Base-by-base conservation (phyloP, 2,888 invertebrate species). In the Dione juno region DNA sequence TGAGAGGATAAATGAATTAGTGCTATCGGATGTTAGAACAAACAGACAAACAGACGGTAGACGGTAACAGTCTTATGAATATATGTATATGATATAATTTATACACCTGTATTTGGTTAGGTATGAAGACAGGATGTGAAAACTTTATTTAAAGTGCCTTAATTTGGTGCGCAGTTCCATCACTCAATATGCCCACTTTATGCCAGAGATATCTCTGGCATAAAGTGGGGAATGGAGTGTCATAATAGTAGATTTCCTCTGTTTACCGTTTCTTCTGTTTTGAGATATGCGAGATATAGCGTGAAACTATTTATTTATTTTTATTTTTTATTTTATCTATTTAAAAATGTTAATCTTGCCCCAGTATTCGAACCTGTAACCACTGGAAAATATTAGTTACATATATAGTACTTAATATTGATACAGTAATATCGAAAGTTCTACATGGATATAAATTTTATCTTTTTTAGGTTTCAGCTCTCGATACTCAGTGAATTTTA, bases 1-100 rank as follows among this genome's bases (percentile, higher is more conserved):
- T 5, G 52, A 64, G 52, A 61, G 64, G 64, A 64, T 64, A 50
- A 64, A 52, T 52, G 40, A 64, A 64, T 64, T 64, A 64, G 40
- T 64, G 37, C 48, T 64, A 64, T 64, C 64, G 50, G 50, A 63
- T 35, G 59, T 43, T 28, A 61, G 19, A 50, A 13, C 64, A 50
- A 50, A 37, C 50, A 64, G 28, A 61, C 61, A 50, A 50, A 50
- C 19, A 50, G 21, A 35, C 35, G 37, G 50, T 64, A 50, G 16
- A 40, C 8, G 16, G 16, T 48, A 40, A 28, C n/a, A n/a, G 8
- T 57, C 37, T 57, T 57, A 40, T 57, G 37, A 40, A 57, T 40
- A 57, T 57, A 57, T 37, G 11, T 50, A n/a, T 37, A 6, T 54
- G n/a, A 35, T 11, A 10, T n/a, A 37, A n/a, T 16, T 57, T 57